phyloP scores from a whole-genome alignment of 92 coral and sea anemone genomes.

The Anthopleura xanthogrammica region DNA sequence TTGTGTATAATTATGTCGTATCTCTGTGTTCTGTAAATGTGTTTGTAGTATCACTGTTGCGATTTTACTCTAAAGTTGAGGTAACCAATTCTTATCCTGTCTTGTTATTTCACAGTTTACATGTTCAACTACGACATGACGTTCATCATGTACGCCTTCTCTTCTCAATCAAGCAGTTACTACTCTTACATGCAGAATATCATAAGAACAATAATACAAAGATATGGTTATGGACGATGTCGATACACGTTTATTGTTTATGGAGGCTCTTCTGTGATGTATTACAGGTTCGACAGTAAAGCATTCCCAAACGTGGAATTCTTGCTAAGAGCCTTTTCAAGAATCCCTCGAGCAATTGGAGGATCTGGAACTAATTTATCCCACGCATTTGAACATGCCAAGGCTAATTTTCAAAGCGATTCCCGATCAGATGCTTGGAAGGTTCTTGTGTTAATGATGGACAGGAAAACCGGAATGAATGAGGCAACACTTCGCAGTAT shows the following conservation, averaged over 20 bases:
- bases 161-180: constrained; percentile 6
- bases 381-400: constrained; percentile 12
- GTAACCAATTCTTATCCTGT: too few species aligned
- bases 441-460: constrained; percentile 33
- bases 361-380: not conserved
- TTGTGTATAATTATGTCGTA: not conserved
- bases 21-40: not conserved
- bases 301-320: constrained; percentile 27
- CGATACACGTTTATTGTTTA: constrained; percentile 34
- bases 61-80: too few species aligned
- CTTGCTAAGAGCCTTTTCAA: constrained; percentile 25
- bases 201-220: constrained; percentile 20
- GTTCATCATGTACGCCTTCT: constrained; percentile 31
- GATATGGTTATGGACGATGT: constrained; percentile 31
- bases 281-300: constrained; percentile 24
- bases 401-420: not conserved
- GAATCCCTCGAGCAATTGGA: constrained; percentile 14
- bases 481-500: not conserved
- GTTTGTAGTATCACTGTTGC: too few species aligned
- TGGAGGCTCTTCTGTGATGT: constrained; percentile 9
- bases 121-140: constrained; percentile 26
- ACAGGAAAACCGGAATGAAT: not conserved
- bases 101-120: constrained; percentile 15
- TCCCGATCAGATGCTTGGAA: constrained; percentile 35
- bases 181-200: constrained; percentile 29